Base-by-base conservation (phyloP, 2,888 invertebrate species). In the Anodontia alba region DNA sequence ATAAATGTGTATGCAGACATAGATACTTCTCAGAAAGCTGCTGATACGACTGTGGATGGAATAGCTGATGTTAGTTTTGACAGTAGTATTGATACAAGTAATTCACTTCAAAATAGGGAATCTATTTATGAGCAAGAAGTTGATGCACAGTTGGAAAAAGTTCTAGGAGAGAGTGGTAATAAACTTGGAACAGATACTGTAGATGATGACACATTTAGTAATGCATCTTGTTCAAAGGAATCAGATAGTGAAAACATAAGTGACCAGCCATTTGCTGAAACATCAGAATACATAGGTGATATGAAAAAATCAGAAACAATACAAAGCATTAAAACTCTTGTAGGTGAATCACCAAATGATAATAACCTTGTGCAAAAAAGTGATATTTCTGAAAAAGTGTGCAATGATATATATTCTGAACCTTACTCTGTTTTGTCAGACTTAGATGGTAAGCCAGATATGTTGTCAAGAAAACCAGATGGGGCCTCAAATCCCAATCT, bases 401-500 rank as follows among this genome's bases (percentile, higher is more conserved):
- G 84, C 80, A 84, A 82, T 84, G 76, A 62, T 29, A 66, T 72
- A 62, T 20, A 57, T 15, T 68, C 68, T 62, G 76, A 68, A 43
- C 70, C 77, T 54, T 23, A n/a, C 54, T 67, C 70, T n/a, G 51
- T 51, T 29, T 26, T 73, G 62, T 62, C 70, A 33, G 83, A 83
- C 43, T 73, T 73, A 74, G 86, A 83, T 51, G 71, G 80, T 57
- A 74, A 80, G 8, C 67, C 80, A n/a, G 87, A 85, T 38, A 72
- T 87, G 17, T 68, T 91, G 62, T 89, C 89, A 31, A 80, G 92
- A 57, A 91, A 90, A 95, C 98, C 98, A 7, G 98, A 98, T 91
- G 98, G 98, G 68, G 98, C 98, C 72, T 98, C 98, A 33, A 98
- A 98, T 95, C 98, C 98, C 26, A 98, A 98, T 95, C 95, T 98